These are phyloP conservation scores for Aporophyla nigra DNA, from an alignment of 2,888 invertebrate genomes.

Conservation along the genomic window DNA sequence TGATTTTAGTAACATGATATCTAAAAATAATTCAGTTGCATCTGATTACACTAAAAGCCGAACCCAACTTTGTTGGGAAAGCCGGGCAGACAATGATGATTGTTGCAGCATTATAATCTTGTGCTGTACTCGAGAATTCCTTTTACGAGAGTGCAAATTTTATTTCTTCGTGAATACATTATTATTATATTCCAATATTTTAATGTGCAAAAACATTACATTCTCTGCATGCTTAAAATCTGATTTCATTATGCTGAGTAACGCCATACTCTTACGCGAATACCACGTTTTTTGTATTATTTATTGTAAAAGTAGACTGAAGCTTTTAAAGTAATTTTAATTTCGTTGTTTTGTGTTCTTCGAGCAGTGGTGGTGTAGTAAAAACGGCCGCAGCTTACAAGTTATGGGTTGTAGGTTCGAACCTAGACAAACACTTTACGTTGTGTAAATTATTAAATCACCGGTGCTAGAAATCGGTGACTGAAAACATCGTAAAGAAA, in stretches of 20 bases:
- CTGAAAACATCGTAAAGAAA: too few relatives aligned
- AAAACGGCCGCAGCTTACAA: too few relatives aligned
- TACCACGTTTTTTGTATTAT: constrained; percentile 2
- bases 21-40: neutral
- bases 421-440: too few relatives aligned
- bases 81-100: too few relatives aligned
- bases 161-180: neutral
- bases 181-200: constrained; percentile 17
- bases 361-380: too few relatives aligned
- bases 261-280: neutral
- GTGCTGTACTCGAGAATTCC: neutral
- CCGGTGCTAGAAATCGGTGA: too few relatives aligned
- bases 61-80: neutral
- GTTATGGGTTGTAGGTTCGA: too few relatives aligned
- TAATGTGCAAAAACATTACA: constrained; percentile 14
- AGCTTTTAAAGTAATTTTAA: constrained; percentile 43
- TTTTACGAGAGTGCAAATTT: neutral
- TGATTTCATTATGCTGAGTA: constrained; percentile 39
- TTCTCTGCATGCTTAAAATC: constrained; percentile 13
- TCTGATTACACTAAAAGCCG: neutral
- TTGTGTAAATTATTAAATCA: too few relatives aligned
- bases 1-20: too few relatives aligned
- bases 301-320: constrained; percentile 8
- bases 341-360: neutral
- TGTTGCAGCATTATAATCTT: neutral